These are phyloP conservation scores for Dryobota labecula DNA, from an alignment of 2,888 invertebrate genomes.

Conservation along the genomic window DNA sequence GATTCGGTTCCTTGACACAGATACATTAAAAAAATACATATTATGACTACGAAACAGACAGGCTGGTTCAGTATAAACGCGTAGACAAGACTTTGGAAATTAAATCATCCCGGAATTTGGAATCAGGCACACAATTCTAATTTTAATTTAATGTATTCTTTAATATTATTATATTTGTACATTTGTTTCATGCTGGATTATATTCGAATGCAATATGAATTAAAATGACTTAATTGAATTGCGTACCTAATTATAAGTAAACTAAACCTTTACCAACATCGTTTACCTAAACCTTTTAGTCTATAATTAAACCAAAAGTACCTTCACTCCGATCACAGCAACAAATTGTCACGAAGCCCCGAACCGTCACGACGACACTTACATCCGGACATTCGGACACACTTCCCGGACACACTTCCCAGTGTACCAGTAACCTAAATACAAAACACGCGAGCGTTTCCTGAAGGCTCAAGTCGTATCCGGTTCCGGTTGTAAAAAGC, in stretches of 20 bases:
- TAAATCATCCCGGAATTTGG: too few species aligned
- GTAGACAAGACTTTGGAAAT: too few species aligned
- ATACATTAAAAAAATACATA: too few species aligned
- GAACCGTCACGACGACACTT: conserved; percentile 31
- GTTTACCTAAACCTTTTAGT: not conserved
- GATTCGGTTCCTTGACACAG: not conserved
- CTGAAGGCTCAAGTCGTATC: conserved; percentile 88
- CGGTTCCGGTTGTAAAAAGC: conserved; percentile 88
- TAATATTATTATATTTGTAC: too few species aligned
- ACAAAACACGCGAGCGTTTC: conserved; percentile 89
- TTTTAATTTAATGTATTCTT: too few species aligned
- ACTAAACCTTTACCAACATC: too few species aligned
- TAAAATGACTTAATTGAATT: too few species aligned
- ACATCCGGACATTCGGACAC: conserved; percentile 43
- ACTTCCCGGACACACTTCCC: conserved; percentile 64
- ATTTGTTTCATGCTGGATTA: too few species aligned
- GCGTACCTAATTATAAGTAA: not conserved
- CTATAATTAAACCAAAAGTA: conserved; percentile 12
- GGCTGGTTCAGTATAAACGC: too few species aligned
- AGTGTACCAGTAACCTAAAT: conserved; percentile 74
- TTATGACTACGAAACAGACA: too few species aligned
- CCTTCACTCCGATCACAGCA: not conserved
- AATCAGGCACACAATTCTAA: too few species aligned
- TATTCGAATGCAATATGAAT: too few species aligned
- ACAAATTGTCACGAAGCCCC: conserved; percentile 27